Conservation (phyloP, 2,888 invertebrate genomes). For the Gymnosoma rotundatum region DNA sequence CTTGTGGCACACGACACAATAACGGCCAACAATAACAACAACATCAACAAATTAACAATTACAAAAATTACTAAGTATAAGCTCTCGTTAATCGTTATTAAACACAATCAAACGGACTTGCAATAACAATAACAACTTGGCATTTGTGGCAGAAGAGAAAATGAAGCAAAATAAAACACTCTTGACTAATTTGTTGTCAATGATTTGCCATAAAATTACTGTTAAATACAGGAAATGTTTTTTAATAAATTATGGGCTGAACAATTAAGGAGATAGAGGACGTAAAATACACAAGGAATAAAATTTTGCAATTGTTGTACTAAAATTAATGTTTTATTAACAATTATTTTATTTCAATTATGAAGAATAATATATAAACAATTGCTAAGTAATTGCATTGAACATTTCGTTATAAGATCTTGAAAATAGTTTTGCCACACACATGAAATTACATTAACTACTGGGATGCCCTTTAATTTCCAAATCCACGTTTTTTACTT, state of each 20-base stretch:
- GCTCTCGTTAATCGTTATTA: slow-evolving; percentile 9
- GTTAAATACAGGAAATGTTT: slow-evolving; percentile 62
- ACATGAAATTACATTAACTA: too few relatives aligned
- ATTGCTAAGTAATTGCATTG: too few relatives aligned
- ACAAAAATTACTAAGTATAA: slow-evolving; percentile 3
- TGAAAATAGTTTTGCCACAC: too few relatives aligned
- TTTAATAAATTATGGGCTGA: slow-evolving; percentile 44
- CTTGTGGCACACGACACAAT: slow-evolving; percentile 66
- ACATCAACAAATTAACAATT: slow-evolving; percentile 21
- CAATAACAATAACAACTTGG: background rate
- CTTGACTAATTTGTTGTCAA: slow-evolving; percentile 63
- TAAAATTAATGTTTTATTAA: slow-evolving; percentile 31
- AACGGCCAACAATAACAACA: background rate
- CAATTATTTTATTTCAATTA: slow-evolving; percentile 5
- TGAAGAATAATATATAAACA: background rate
- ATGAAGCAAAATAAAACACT: slow-evolving; percentile 24
- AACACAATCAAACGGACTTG: background rate
- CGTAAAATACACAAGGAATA: slow-evolving; percentile 14
- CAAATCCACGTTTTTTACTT: too few relatives aligned
- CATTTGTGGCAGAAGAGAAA: slow-evolving; percentile 11
- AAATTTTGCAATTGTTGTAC: background rate
- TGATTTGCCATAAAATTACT: slow-evolving; percentile 56
- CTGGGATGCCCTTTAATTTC: too few relatives aligned
- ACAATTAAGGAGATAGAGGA: slow-evolving; percentile 36
- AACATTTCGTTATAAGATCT: too few relatives aligned